Evolutionary conservation across 2,113 vertebrate species (phyloP), one percentile per base, ranked within the genome.

Genomic region (Nothobranchius furzeri): DNA sequence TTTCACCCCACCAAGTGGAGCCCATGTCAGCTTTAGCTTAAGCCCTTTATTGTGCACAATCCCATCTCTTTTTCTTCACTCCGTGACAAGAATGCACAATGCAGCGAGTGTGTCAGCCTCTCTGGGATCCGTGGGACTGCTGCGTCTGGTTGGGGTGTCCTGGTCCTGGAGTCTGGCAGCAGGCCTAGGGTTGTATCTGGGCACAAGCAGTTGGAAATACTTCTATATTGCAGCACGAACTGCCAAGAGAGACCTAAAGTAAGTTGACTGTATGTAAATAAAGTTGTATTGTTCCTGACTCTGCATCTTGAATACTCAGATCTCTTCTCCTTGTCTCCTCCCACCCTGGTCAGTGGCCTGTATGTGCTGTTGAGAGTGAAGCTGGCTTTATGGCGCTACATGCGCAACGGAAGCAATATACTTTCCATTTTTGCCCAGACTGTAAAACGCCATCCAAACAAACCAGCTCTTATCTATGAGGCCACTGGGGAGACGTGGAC

Each of bases 141-240:
- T 93, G 58, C 92, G 94, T 25, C 82, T 96, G 60, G 83, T 95
- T 9, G 95, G 94, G 17, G 84, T 95, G 56, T 93, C 95, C 61
- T 98, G 96, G 96, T 76, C 91, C 70, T 98, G 95, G 96, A 95
- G 93, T 67, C 17, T 95, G 40, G 94, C 91, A 24, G 95, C 93
- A 0, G 90, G 93, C 24, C 73, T 98, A 13, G 92, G 93, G 3
- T 72, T 96, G 17, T 96, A 95, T 87, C 87, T 97, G 58, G 93
- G 94, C 37, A 85, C 92, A 2, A 95, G 93, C 3, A 95, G 94
- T 25, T 98, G 96, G 96, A 92, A 91, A 43, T 95, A 94, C 86
- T 91, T 98, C 73, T 94, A 96, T 65, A 90, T 98, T 11, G 85
- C 93, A 63, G 89, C 87, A 35, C 83, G 92, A 70, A 98, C 96